A percentile compares a stretch with the other conserved stretches of the same genome.
Conservation (phyloP, 2,113 vertebrate species). For the Ictalurus furcatus region DNA sequence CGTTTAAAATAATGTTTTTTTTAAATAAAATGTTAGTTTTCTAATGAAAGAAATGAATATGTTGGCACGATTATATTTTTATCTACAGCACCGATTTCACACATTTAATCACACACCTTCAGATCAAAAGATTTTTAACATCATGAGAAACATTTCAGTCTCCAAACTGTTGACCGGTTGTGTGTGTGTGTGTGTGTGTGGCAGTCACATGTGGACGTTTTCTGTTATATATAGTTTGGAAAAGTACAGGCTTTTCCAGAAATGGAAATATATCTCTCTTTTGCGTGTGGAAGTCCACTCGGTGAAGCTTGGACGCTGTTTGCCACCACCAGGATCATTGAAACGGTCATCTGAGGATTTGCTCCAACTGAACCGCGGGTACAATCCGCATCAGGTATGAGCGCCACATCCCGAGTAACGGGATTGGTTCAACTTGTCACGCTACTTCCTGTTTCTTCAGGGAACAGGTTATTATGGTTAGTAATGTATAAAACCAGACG, state of each 20-base stretch:
- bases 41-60: too few relatives aligned
- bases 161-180: too few relatives aligned
- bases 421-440: neutral
- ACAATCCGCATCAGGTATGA: neutral
- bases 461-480: neutral
- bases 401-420: neutral
- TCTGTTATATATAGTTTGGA: neutral
- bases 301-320: neutral
- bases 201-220: neutral
- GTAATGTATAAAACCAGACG: neutral
- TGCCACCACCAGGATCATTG: neutral
- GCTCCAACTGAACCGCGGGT: neutral
- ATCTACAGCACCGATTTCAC: too few relatives aligned
- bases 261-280: neutral
- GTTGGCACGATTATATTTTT: too few relatives aligned
- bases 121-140: too few relatives aligned
- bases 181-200: neutral
- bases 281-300: neutral
- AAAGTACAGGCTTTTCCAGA: neutral
- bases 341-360: neutral
- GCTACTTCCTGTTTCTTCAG: neutral
- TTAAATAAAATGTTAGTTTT: too few relatives aligned
- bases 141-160: too few relatives aligned
- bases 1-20: too few relatives aligned
- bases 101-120: too few relatives aligned